Conservation (phyloP, 1,140 invertebrate species). For the Euura lappo region DNA sequence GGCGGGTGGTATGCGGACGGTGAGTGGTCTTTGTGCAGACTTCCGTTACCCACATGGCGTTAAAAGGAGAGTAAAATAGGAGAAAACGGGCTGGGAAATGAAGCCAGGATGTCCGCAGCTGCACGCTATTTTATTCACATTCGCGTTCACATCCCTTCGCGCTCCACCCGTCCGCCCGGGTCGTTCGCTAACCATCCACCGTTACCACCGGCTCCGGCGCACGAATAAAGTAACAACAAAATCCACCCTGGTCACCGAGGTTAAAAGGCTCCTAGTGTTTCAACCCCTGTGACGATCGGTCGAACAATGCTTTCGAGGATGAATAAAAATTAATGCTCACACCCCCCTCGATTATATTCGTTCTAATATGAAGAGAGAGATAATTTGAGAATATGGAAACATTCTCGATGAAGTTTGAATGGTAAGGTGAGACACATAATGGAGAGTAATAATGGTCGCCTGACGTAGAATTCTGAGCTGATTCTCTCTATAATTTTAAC, state of each 20-base stretch:
- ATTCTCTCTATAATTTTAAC: not conserved
- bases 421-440: too few species aligned
- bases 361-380: too few species aligned
- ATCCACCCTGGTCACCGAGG: not conserved
- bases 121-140: conserved; percentile 7
- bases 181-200: too few species aligned
- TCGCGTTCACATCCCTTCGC: not conserved
- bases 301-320: too few species aligned
- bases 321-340: too few species aligned
- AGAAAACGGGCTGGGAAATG: not conserved
- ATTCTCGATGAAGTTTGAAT: too few species aligned
- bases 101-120: conserved; percentile 4
- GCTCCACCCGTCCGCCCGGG: too few species aligned
- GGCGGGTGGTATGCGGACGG: not conserved
- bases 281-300: not conserved
- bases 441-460: not conserved
- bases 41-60: not conserved
- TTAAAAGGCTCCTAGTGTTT: not conserved
- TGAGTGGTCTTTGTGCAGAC: not conserved
- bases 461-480: not conserved
- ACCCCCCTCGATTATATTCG: too few species aligned
- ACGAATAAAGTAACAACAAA: conserved; percentile 1
- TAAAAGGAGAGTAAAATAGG: conserved; percentile 4
- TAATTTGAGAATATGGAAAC: too few species aligned
- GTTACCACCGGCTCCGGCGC: not conserved